Evolutionary conservation across 2,113 vertebrate species (phyloP).

Genomic region (Potamarius usumacintae): DNA sequence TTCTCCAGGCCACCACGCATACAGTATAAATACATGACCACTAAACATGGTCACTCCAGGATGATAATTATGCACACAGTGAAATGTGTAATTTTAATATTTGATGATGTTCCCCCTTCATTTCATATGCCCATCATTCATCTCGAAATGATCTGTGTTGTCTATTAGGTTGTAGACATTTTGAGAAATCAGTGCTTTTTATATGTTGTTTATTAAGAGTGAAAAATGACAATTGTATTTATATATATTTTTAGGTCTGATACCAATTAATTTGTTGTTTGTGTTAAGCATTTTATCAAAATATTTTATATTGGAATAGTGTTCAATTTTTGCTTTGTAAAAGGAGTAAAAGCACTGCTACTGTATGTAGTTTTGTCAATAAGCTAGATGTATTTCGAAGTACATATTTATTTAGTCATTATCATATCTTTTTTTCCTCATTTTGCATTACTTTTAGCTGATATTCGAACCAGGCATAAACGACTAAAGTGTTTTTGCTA

Average conservation of each 20-base stretch:
- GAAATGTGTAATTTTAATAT: slow-evolving; percentile 45
- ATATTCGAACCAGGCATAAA: background rate
- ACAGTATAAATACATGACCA: too few species aligned
- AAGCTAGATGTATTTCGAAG: background rate
- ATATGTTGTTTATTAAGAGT: background rate
- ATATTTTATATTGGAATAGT: background rate
- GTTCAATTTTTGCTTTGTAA: background rate
- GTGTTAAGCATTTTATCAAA: background rate
- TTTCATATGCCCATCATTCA: slow-evolving; percentile 39
- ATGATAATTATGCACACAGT: background rate
- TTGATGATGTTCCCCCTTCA: slow-evolving; percentile 40
- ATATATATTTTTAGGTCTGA: background rate
- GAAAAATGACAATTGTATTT: background rate
- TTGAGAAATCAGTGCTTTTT: background rate
- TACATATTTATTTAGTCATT: background rate
- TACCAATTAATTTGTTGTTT: background rate
- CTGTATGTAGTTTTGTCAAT: background rate
- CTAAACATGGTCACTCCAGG: background rate
- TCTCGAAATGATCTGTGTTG: slow-evolving; percentile 8
- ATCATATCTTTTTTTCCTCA: background rate
- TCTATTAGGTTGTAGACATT: slow-evolving; percentile 13
- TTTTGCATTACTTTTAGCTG: background rate
- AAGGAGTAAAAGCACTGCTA: background rate
- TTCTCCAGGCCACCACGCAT: background rate
- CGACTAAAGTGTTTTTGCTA: background rate